Percentiles rank a stretch among this genome's conserved stretches.
phyloP scores from a whole-genome alignment of 2,888 invertebrate species.

The Apamea sordens region DNA sequence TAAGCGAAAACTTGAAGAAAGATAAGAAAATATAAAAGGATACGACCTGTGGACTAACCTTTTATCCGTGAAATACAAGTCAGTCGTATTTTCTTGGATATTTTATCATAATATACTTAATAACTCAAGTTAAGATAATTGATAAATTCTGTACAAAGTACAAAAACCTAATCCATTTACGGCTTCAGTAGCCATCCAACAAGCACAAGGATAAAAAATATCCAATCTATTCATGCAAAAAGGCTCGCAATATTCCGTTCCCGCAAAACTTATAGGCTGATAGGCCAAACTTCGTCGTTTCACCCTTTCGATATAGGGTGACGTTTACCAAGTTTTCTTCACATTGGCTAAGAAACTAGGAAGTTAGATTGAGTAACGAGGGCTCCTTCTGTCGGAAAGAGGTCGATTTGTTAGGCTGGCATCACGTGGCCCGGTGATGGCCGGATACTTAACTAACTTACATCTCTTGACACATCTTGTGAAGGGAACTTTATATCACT shows the following conservation, averaged over 20 bases:
- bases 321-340: constrained; percentile 65
- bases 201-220: constrained; percentile 41
- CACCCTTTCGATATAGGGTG: constrained; percentile 69
- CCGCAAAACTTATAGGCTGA: constrained; percentile 47
- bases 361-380: constrained; percentile 76
- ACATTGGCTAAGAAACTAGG: constrained; percentile 66
- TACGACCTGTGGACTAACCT: not conserved
- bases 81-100: too few relatives aligned
- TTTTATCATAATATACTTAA: not conserved
- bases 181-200: not conserved
- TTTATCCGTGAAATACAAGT: not conserved
- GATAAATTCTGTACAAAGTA: not conserved
- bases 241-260: constrained; percentile 22
- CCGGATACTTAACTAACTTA: constrained; percentile 76
- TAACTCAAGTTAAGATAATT: not conserved
- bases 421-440: constrained; percentile 74
- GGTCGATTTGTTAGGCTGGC: constrained; percentile 78
- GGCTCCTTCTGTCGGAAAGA: constrained; percentile 68
- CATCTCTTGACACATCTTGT: constrained; percentile 65
- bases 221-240: constrained; percentile 38
- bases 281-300: constrained; percentile 61
- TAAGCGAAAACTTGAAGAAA: too few relatives aligned
- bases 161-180: constrained; percentile 26
- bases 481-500: constrained; percentile 49
- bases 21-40: not conserved